Percentiles rank a stretch among this genome's conserved stretches.
Conservation (phyloP, 2,888 invertebrate genomes). For the Laothoe populi region DNA sequence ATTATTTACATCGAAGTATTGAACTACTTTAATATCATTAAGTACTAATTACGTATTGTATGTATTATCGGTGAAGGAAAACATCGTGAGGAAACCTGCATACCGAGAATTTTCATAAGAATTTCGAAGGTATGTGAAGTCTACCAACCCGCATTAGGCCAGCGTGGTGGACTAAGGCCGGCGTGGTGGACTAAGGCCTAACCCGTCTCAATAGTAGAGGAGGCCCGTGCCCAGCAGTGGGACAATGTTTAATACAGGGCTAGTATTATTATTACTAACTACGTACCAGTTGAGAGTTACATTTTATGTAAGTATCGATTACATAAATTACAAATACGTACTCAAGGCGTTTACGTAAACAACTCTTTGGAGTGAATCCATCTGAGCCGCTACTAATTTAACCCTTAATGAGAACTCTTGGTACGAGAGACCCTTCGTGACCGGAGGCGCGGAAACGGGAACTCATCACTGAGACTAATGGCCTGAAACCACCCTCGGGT, state of each 20-base stretch:
- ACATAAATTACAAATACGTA: slow-evolving; percentile 28
- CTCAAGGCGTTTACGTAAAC: slow-evolving; percentile 54
- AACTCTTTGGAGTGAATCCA: slow-evolving; percentile 55
- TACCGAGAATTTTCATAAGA: no score
- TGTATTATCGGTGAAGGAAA: no score
- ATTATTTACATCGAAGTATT: slow-evolving; percentile 13
- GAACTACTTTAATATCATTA: background rate
- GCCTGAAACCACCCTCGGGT: slow-evolving; percentile 65
- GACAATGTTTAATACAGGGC: no score
- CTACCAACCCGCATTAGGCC: no score
- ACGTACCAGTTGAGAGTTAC: slow-evolving; percentile 25
- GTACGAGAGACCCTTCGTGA: slow-evolving; percentile 60
- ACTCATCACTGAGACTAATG: slow-evolving; percentile 76
- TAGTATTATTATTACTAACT: no score
- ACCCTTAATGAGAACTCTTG: slow-evolving; percentile 70
- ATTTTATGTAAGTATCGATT: slow-evolving; percentile 44
- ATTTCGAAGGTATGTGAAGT: no score
- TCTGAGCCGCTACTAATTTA: slow-evolving; percentile 65
- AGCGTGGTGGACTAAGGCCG: no score
- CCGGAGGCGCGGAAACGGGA: slow-evolving; percentile 73
- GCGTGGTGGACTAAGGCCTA: no score
- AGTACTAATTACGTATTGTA: background rate
- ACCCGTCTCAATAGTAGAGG: no score
- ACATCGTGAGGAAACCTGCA: no score
- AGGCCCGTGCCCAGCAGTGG: no score